These are phyloP conservation scores for Trematomus bernacchii DNA, from an alignment of 2,797 vertebrate species.

Conservation along the genomic window DNA sequence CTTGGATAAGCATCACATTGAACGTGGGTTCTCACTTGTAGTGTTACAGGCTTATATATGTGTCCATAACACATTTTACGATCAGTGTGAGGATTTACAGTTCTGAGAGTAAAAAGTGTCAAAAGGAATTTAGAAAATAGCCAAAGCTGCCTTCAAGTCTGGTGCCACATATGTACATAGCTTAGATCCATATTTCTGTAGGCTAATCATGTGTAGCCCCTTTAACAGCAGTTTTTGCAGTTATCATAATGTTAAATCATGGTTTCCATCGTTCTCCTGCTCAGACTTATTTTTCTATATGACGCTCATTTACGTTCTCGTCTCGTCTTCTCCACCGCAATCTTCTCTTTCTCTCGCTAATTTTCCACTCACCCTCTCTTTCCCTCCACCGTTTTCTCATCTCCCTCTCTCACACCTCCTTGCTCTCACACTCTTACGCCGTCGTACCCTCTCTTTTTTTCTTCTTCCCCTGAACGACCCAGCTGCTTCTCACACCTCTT, in stretches of 20 bases:
- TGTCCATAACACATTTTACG: conserved; percentile 48
- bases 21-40: conserved; percentile 41
- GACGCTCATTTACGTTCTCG: conserved; percentile 8
- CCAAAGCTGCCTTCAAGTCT: conserved; percentile 36
- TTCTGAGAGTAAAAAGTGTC: conserved; percentile 30
- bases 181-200: conserved; percentile 42
- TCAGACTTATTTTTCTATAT: conserved; percentile 13
- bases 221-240: conserved; percentile 28
- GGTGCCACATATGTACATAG: conserved; percentile 46
- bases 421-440: conserved; percentile 32
- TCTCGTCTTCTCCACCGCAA: conserved; percentile 13
- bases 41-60: conserved; percentile 46
- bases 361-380: conserved; percentile 13
- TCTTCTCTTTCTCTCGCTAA: conserved; percentile 3
- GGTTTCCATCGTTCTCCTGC: conserved; percentile 13
- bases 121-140: conserved; percentile 54
- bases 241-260: conserved; percentile 16
- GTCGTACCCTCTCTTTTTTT: not conserved
- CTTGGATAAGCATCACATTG: conserved; percentile 23
- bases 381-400: conserved; percentile 25
- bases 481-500: conserved; percentile 70
- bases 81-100: conserved; percentile 60
- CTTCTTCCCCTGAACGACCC: conserved; percentile 34
- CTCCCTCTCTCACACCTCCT: conserved; percentile 40
- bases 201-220: conserved; percentile 28